Base-by-base conservation (phyloP, 2,113 vertebrate species). In the Daboia siamensis region DNA sequence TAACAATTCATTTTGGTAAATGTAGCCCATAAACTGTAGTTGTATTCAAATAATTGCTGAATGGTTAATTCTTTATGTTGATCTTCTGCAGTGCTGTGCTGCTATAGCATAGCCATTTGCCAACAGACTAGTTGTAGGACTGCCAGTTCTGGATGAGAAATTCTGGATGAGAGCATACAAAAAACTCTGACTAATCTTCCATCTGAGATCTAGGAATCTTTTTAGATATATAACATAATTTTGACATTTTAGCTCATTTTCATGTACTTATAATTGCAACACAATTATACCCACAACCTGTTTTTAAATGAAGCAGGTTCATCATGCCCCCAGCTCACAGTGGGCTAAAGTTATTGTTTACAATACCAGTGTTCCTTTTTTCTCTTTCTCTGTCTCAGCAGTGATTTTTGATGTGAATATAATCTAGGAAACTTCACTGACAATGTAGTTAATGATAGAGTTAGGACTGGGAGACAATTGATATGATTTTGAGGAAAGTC, bases 1-100 rank as follows among this genome's bases (percentile, higher is more conserved):
- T 93, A 86, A 74, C 0, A 55, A n/a, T 87, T 90, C 52, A 93
- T 89, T 91, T 10, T 86, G 26, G 33, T 56, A 69, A 91, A 56
- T 90, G 17, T 3, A 92, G 85, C 55, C 33, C 90, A 54, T 1
- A 29, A 1, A 80, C 17, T 92, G 59, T 9, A 69, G 10, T 44
- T 1, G 3, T 59, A 4, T 1, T 69, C 29, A 24, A 94, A 48
- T 56, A 1, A 90, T 29, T 92, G 5, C 6, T 91, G 51, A 88
- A 3, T 0, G 88, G 10, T 86, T 89, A 90, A 61, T 51, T 89
- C 0, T 93, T 93, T 93, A 1, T 2, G 89, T 2, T 56, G 61
- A 1, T 52, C 0, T 92, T 1, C 0, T 51, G 91, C 46, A 3
- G n/a, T 21, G 3, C 1, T 90, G n/a, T 23, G n/a, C 33, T 80